Evolutionary conservation across 1,140 invertebrate genomes (phyloP).

Genomic region (Pogonomyrmex californicus): DNA sequence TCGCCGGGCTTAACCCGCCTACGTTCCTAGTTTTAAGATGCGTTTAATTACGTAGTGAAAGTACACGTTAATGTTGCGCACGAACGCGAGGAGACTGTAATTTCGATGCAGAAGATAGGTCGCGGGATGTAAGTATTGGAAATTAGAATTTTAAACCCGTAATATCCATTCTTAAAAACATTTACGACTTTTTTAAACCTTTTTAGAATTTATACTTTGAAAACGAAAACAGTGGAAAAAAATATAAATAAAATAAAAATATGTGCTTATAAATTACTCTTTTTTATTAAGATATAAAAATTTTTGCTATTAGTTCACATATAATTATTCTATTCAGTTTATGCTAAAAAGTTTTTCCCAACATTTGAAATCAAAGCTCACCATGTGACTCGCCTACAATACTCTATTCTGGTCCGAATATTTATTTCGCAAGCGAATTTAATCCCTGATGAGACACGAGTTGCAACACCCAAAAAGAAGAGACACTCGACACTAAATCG

Average conservation of each 20-base stretch:
- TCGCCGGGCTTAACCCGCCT: neutral
- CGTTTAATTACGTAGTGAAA: constrained; percentile 38
- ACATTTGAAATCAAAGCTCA: too few species aligned
- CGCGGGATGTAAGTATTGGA: neutral
- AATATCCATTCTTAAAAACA: neutral
- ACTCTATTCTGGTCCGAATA: constrained; percentile 4
- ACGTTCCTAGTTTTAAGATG: constrained; percentile 20
- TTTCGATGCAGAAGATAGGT: constrained; percentile 32
- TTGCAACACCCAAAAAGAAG: neutral
- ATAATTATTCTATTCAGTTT: neutral
- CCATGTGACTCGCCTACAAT: neutral
- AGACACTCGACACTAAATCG: constrained; percentile 46
- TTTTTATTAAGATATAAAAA: neutral
- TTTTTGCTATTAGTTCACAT: neutral
- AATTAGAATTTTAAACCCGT: neutral
- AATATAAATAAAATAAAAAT: neutral
- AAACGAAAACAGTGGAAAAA: neutral
- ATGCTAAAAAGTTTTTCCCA: too few species aligned
- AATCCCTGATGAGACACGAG: constrained; percentile 57
- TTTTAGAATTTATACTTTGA: neutral
- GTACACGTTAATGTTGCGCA: constrained; percentile 13
- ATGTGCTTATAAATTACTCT: neutral
- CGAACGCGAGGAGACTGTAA: neutral
- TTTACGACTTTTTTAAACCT: neutral
- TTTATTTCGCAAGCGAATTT: constrained; percentile 53